A percentile compares a stretch with the other conserved stretches of the same genome.
phyloP scores from a whole-genome alignment of 2,888 invertebrate genomes.

The Acrocera orbiculus region DNA sequence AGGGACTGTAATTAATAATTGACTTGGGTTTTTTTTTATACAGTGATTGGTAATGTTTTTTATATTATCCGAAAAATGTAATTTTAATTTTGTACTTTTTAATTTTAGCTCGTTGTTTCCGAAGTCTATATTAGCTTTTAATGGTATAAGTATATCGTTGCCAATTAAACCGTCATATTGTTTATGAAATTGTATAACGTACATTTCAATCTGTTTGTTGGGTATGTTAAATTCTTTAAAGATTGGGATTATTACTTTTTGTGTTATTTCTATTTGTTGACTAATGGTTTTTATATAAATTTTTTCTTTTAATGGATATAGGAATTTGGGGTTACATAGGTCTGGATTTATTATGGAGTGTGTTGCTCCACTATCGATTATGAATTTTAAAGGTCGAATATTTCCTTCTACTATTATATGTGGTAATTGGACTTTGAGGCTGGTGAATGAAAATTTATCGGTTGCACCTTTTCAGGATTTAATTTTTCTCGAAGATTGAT shows the following conservation, averaged over 20 bases:
- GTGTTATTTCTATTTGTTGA: background rate
- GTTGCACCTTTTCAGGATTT: no score
- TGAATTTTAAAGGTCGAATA: no score
- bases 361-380: no score
- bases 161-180: constrained; percentile 1
- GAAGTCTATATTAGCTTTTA: background rate
- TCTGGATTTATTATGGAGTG: constrained; percentile 1
- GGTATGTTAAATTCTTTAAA: constrained; percentile 1
- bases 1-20: background rate
- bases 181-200: background rate
- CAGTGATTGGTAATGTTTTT: background rate
- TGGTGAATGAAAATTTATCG: constrained; percentile 2
- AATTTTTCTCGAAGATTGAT: no score
- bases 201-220: background rate
- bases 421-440: constrained; percentile 2
- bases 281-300: background rate
- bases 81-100: no score
- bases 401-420: no score
- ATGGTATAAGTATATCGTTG: background rate
- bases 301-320: background rate
- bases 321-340: background rate
- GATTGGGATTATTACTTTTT: constrained; percentile 1
- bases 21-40: background rate
- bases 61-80: background rate
- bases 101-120: background rate